Conservation (phyloP, 2,888 invertebrate species). For the Orthosia incerta region DNA sequence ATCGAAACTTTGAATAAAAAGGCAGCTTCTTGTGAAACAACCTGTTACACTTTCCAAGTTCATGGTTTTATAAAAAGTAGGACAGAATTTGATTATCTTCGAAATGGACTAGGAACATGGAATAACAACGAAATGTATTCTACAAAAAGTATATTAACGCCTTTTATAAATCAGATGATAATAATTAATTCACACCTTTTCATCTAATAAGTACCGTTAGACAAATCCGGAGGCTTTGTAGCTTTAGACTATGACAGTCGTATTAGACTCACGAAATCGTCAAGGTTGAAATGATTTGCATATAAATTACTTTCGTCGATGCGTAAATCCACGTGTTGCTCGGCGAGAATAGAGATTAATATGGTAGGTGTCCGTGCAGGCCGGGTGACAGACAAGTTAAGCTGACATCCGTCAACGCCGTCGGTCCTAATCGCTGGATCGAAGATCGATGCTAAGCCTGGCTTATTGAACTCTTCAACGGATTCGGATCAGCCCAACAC, state of each 20-base stretch:
- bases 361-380: constrained; percentile 85
- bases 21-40: constrained; percentile 26
- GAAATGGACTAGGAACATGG: constrained; percentile 17
- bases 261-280: constrained; percentile 88
- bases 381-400: constrained; percentile 89
- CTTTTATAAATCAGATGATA: constrained; percentile 57
- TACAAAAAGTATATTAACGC: constrained; percentile 53
- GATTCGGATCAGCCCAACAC: constrained; percentile 80
- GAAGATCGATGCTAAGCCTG: constrained; percentile 89
- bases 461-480: constrained; percentile 88
- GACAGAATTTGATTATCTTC: constrained; percentile 28
- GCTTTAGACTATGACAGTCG: constrained; percentile 78
- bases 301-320: constrained; percentile 90
- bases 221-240: constrained; percentile 78
- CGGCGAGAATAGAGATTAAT: constrained; percentile 89
- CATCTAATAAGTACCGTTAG: constrained; percentile 75
- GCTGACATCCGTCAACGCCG: constrained; percentile 91
- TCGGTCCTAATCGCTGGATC: constrained; percentile 87
- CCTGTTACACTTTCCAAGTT: constrained; percentile 25
- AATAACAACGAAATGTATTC: constrained; percentile 19
- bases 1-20: constrained; percentile 68
- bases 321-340: constrained; percentile 90
- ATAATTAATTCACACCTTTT: constrained; percentile 74
- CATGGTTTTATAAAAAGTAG: constrained; percentile 6
- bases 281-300: constrained; percentile 89